phyloP scores from a whole-genome alignment of 2,888 invertebrate species.

The Drosophila atroscutellata region DNA sequence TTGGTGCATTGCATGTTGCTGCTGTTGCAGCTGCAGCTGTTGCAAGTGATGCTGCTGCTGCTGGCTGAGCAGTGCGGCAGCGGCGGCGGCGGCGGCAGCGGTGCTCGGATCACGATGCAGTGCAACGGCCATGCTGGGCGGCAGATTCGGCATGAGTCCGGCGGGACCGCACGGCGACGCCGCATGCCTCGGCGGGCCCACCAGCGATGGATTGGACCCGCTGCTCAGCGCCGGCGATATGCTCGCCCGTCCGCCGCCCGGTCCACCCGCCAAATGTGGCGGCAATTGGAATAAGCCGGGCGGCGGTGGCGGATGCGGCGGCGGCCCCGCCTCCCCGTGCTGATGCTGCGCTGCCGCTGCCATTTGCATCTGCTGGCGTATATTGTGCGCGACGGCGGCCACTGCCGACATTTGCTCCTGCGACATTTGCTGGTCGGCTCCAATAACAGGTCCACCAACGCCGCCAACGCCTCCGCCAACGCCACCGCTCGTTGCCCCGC shows the following conservation, averaged over 20 bases:
- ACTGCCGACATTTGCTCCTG: constrained; percentile 93
- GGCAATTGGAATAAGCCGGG: constrained; percentile 85
- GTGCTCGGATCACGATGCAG: constrained; percentile 79
- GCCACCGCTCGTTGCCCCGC: neutral
- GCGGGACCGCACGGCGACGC: constrained; percentile 81
- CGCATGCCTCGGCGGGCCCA: constrained; percentile 77
- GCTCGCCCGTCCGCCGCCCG: constrained; percentile 83
- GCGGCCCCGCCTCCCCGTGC: constrained; percentile 74
- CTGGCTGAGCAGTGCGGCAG: constrained; percentile 73
- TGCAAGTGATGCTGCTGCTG: constrained; percentile 79
- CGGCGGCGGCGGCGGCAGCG: constrained; percentile 59
- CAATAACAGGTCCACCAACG: constrained; percentile 75
- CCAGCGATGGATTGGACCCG: constrained; percentile 81
- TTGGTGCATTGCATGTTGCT: constrained; percentile 72
- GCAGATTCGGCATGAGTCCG: constrained; percentile 78
- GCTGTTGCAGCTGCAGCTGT: constrained; percentile 76
- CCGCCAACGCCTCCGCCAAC: constrained; percentile 31
- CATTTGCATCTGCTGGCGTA: constrained; percentile 92
- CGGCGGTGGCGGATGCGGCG: constrained; percentile 66
- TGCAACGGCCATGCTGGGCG: constrained; percentile 82
- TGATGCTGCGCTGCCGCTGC: constrained; percentile 87
- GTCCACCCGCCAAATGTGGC: constrained; percentile 75
- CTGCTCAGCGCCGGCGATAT: constrained; percentile 84
- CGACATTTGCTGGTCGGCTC: constrained; percentile 86
- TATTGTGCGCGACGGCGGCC: constrained; percentile 93